Evolutionary conservation across 2,113 vertebrate genomes (phyloP).

Genomic region (Empidonax alnorum): DNA sequence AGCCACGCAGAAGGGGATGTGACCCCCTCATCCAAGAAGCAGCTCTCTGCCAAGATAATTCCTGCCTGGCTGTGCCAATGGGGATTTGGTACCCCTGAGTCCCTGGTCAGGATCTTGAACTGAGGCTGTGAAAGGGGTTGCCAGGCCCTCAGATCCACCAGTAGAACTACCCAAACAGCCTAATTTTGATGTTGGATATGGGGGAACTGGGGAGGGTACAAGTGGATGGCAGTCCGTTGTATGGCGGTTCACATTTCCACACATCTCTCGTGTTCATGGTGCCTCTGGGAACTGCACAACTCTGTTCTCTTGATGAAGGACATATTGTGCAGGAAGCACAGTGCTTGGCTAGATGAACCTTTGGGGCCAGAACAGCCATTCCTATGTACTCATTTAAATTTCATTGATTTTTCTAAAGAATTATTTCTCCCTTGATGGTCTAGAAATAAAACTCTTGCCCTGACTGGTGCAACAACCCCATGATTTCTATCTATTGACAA

Average conservation of each 20-base stretch:
- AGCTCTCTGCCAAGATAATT: background rate
- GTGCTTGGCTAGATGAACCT: background rate
- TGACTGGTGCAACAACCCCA: background rate
- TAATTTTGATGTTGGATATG: accelerated
- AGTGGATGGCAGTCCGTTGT: background rate
- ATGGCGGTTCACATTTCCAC: background rate
- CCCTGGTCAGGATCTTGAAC: background rate
- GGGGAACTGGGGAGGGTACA: background rate
- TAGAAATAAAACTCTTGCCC: constrained; percentile 34
- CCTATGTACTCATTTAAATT: constrained; percentile 32
- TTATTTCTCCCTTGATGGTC: background rate
- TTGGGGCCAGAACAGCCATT: constrained; percentile 1
- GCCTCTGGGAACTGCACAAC: background rate
- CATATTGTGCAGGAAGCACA: background rate
- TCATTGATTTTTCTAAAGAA: constrained; percentile 39
- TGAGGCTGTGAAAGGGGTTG: background rate
- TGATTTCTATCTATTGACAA: constrained; percentile 13
- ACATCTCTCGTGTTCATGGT: background rate
- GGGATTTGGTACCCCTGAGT: background rate
- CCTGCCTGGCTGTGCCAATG: background rate
- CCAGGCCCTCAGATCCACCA: background rate
- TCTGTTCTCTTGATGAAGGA: background rate
- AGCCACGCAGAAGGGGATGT: background rate
- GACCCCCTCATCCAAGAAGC: background rate
- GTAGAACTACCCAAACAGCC: background rate